These are phyloP conservation scores for Hypotaenidia philippensis DNA, from an alignment of 2,797 vertebrate species.

Conservation along the genomic window DNA sequence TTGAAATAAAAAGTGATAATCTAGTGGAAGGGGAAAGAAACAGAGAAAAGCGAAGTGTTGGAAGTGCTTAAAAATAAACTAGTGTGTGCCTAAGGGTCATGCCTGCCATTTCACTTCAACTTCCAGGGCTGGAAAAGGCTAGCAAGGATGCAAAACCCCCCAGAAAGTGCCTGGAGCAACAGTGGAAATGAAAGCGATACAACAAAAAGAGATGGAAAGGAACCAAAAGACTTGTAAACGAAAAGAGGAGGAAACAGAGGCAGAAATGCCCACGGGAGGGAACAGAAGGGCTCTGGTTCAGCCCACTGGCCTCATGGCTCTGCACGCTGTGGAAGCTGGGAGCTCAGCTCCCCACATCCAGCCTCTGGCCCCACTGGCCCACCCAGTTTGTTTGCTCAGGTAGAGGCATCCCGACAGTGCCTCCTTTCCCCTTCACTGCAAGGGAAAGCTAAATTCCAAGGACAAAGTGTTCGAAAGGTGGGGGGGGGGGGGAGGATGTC, in stretches of 20 bases:
- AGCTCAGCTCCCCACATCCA: background rate
- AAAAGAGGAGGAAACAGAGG: background rate
- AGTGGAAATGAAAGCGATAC: background rate
- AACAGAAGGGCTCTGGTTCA: background rate
- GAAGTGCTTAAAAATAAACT: background rate
- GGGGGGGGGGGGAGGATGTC: background rate
- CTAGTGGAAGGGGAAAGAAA: background rate
- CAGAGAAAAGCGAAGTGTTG: background rate
- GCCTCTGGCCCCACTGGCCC: background rate
- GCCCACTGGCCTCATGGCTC: background rate
- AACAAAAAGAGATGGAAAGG: background rate
- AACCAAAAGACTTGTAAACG: background rate
- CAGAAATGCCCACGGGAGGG: background rate
- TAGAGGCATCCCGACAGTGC: background rate
- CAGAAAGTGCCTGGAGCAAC: background rate
- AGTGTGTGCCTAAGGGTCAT: background rate
- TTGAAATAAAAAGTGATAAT: background rate
- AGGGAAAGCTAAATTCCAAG: slow-evolving; percentile 19
- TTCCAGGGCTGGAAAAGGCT: background rate
- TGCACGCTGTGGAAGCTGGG: background rate
- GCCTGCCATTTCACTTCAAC: background rate
- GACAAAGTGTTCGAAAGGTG: background rate
- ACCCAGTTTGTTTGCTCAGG: background rate
- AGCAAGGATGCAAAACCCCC: background rate
- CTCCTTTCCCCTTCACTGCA: background rate